phyloP scores from a whole-genome alignment of 1,140 invertebrate species.

The Oedothorax gibbosus region DNA sequence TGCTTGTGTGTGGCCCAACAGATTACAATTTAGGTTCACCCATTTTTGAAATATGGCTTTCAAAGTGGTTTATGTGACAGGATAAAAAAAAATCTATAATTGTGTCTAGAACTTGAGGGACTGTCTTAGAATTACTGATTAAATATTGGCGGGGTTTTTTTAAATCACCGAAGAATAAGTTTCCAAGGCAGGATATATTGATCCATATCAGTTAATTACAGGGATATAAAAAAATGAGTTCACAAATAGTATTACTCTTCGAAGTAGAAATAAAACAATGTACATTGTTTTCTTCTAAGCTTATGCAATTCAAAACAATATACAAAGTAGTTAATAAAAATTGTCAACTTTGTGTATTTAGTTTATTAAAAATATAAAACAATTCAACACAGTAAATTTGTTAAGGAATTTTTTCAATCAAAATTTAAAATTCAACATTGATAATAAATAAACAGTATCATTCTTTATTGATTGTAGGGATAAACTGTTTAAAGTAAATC shows the following conservation, averaged over 20 bases:
- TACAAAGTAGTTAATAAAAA: too few species aligned
- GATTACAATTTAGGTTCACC: not conserved
- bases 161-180: not conserved
- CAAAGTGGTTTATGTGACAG: conserved; percentile 14
- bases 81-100: not conserved
- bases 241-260: not conserved
- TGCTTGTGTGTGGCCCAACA: not conserved
- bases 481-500: too few species aligned
- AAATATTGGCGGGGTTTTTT: not conserved
- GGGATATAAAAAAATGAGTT: not conserved
- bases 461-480: too few species aligned
- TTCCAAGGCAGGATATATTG: too few species aligned
- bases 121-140: not conserved
- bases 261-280: not conserved
- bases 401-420: too few species aligned
- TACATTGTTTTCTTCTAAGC: not conserved
- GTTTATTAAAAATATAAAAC: too few species aligned
- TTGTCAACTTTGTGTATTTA: too few species aligned
- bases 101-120: not conserved
- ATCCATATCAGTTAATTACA: not conserved
- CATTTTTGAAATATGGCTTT: conserved; percentile 25
- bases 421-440: too few species aligned
- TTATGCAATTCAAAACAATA: not conserved
- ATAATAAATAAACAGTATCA: too few species aligned
- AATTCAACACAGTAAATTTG: too few species aligned